phyloP scores from a whole-genome alignment of 1,140 invertebrate genomes.

The Rhopalosiphum padi region DNA sequence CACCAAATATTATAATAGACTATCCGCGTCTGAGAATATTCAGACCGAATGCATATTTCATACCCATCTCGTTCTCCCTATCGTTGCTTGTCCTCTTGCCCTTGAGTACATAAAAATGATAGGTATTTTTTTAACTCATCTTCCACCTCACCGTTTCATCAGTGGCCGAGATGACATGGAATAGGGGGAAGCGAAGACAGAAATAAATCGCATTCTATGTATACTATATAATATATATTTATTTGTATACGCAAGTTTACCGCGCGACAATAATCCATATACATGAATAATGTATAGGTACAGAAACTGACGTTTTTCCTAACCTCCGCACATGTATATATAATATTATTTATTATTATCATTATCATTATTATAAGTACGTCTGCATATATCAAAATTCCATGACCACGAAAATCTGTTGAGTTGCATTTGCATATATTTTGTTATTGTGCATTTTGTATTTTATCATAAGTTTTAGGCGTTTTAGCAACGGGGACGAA shows the following conservation, averaged over 20 bases:
- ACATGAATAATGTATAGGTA: constrained; percentile 47
- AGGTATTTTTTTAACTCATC: background rate
- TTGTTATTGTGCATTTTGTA: background rate
- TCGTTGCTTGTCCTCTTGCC: background rate
- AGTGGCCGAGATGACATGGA: background rate
- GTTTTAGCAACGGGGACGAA: background rate
- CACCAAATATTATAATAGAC: constrained; percentile 21
- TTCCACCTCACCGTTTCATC: background rate
- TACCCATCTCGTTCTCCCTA: background rate
- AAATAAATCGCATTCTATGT: constrained; percentile 39
- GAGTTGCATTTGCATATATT: background rate
- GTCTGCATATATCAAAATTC: background rate
- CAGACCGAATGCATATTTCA: constrained; percentile 12
- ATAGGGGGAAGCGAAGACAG: background rate
- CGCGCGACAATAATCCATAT: constrained; percentile 26
- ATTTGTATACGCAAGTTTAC: constrained; percentile 2
- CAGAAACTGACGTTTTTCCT: constrained; percentile 67
- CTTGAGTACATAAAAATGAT: background rate
- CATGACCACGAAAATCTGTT: background rate
- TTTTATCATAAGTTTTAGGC: background rate
- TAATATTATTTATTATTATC: background rate
- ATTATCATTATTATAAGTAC: background rate
- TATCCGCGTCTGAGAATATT: background rate
- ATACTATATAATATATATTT: background rate
- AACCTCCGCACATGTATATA: constrained; percentile 66